These are phyloP conservation scores for Somateria mollissima DNA, from an alignment of 2,797 vertebrate genomes.

Conservation along the genomic window DNA sequence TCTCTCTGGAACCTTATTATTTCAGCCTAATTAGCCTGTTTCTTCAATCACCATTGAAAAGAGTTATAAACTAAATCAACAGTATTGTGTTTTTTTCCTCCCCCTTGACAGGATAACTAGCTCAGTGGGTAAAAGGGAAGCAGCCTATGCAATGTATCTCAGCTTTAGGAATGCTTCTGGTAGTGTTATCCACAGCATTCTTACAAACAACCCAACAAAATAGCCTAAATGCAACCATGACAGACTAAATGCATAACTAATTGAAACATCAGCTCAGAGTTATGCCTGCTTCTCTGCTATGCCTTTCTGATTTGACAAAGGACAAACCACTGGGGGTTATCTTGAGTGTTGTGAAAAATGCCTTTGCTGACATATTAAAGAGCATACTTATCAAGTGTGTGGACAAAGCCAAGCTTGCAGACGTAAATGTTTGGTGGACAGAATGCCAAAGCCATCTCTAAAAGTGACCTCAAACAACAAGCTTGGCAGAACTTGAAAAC, in stretches of 20 bases:
- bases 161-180: not conserved
- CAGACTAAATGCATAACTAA: not conserved
- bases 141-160: not conserved
- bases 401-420: not conserved
- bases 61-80: not conserved
- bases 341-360: not conserved
- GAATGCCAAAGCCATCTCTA: not conserved
- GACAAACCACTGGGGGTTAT: not conserved
- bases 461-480: not conserved
- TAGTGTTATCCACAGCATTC: not conserved
- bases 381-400: not conserved
- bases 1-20: not conserved
- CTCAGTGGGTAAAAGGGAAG: not conserved
- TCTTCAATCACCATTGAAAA: not conserved
- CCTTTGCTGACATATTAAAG: not conserved
- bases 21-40: not conserved
- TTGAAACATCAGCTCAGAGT: not conserved
- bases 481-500: not conserved
- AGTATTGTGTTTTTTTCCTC: not conserved
- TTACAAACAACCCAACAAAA: not conserved
- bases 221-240: not conserved
- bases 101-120: not conserved
- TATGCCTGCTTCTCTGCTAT: not conserved
- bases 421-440: not conserved
- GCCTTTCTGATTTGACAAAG: not conserved